phyloP scores from a whole-genome alignment of 2,888 invertebrate species.

The Temnothorax ravouxi region DNA sequence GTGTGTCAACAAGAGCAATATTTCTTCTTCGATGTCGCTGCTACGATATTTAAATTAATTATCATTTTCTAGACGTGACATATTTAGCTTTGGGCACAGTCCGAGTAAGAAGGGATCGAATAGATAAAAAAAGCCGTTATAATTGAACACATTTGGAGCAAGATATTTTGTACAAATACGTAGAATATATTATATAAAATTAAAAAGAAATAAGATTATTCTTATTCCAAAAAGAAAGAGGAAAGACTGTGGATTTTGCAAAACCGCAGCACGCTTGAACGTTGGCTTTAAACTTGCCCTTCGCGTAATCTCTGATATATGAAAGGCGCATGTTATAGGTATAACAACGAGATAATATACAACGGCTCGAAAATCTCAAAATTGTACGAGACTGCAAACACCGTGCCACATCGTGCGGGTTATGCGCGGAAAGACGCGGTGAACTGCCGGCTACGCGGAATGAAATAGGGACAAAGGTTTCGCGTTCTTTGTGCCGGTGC shows the following conservation, averaged over 20 bases:
- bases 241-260: not conserved
- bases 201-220: not conserved
- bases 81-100: not conserved
- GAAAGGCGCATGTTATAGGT: not conserved
- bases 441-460: not conserved
- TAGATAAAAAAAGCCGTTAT: not conserved
- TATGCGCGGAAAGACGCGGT: not conserved
- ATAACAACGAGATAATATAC: conserved; percentile 21
- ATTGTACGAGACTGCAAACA: conserved; percentile 26
- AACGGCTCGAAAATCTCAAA: conserved; percentile 10
- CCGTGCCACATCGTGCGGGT: not conserved
- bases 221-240: not conserved
- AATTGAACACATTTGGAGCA: not conserved
- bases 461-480: conserved; percentile 33
- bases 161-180: not conserved
- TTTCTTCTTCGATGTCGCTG: too few species aligned
- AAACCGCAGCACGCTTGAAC: not conserved
- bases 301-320: not conserved
- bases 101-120: not conserved
- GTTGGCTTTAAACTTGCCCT: not conserved
- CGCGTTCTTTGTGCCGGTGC: conserved; percentile 49
- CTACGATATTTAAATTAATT: too few species aligned
- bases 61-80: not conserved
- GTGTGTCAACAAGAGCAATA: too few species aligned
- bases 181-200: not conserved